Conservation (phyloP, 1,140 invertebrate genomes). For the Pachyrhynchus sulphureomaculatus region DNA sequence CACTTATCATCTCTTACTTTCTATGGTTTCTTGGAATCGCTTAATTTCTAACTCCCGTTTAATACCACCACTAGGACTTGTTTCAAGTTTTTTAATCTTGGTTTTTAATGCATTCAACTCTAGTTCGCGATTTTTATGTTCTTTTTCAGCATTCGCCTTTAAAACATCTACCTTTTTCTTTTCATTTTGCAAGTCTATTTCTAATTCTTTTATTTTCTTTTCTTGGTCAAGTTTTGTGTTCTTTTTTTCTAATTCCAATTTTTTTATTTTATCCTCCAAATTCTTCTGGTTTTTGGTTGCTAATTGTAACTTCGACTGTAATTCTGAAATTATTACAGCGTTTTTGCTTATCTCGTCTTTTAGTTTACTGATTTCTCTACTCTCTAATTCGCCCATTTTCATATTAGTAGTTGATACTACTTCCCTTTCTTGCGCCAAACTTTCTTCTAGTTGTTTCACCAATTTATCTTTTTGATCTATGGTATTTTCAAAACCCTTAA, state of each 20-base stretch:
- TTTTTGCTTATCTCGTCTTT: conserved; percentile 55
- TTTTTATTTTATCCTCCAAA: conserved; percentile 56
- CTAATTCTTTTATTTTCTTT: conserved; percentile 61
- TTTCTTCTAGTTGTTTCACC: conserved; percentile 59
- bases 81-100: conserved; percentile 64
- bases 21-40: conserved; percentile 65
- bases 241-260: conserved; percentile 56
- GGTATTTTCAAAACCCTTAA: conserved; percentile 58
- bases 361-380: conserved; percentile 36
- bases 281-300: conserved; percentile 60
- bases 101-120: conserved; percentile 66
- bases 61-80: conserved; percentile 59
- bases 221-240: conserved; percentile 59
- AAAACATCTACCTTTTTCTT: conserved; percentile 63
- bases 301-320: conserved; percentile 66
- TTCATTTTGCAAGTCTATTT: conserved; percentile 66
- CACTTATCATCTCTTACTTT: conserved; percentile 56
- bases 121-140: conserved; percentile 64
- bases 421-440: conserved; percentile 39
- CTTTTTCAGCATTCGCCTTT: conserved; percentile 62
- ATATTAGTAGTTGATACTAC: conserved; percentile 31
- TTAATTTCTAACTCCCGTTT: conserved; percentile 64
- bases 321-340: conserved; percentile 54
- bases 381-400: conserved; percentile 30
- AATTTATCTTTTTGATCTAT: conserved; percentile 59